These are phyloP conservation scores for Lophura nycthemera DNA, from an alignment of 2,113 vertebrate genomes.

Conservation along the genomic window DNA sequence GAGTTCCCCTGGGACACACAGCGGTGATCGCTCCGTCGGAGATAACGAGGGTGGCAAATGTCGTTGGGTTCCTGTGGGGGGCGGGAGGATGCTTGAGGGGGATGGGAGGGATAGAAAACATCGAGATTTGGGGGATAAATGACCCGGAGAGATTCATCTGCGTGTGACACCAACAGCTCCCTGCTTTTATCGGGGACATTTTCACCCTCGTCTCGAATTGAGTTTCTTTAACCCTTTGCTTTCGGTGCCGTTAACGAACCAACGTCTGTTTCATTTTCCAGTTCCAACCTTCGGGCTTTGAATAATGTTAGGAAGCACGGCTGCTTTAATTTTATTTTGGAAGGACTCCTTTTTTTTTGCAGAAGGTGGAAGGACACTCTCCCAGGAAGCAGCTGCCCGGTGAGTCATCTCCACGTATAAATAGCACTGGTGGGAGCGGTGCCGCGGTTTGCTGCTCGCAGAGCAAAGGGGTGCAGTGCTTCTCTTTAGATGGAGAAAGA, in stretches of 20 bases:
- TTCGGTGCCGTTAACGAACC: rapidly evolving
- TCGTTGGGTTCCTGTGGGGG: rapidly evolving
- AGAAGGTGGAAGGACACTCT: background rate
- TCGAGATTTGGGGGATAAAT: rapidly evolving
- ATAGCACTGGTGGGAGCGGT: background rate
- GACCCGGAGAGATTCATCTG: rapidly evolving
- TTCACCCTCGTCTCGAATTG: background rate
- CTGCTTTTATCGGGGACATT: rapidly evolving
- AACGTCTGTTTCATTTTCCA: background rate
- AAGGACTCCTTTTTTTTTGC: background rate
- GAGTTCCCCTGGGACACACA: background rate
- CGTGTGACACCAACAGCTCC: rapidly evolving
- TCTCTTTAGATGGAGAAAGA: background rate
- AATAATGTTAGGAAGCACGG: background rate
- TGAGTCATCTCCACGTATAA: background rate
- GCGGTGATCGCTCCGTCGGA: background rate
- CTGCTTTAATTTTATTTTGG: background rate
- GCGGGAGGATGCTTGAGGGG: rapidly evolving
- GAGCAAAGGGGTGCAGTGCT: background rate
- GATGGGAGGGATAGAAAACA: background rate
- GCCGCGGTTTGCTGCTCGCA: background rate
- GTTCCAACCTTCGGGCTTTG: background rate
- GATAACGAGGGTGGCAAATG: rapidly evolving
- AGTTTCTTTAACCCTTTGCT: background rate
- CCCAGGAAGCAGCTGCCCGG: background rate